These are phyloP conservation scores for Pammene fasciana DNA, from an alignment of 2,888 invertebrate genomes.

Conservation along the genomic window DNA sequence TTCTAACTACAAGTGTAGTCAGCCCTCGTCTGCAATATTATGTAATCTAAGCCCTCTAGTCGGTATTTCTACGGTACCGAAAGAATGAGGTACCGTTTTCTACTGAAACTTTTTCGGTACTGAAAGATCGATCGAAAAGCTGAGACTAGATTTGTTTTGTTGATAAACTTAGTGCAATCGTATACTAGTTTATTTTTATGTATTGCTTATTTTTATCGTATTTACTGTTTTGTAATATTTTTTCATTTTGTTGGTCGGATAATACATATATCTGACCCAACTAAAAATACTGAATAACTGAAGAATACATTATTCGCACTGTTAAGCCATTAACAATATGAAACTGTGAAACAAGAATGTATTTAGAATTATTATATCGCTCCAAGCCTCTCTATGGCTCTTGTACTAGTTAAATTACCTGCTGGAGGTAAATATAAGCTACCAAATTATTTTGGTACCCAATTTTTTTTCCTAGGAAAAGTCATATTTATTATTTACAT, in stretches of 20 bases:
- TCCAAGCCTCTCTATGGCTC: background rate
- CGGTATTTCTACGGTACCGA: background rate
- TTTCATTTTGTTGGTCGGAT: background rate
- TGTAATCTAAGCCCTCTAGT: conserved; percentile 22
- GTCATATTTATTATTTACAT: conserved; percentile 60
- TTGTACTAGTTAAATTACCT: background rate
- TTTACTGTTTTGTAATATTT: background rate
- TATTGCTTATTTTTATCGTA: background rate
- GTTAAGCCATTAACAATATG: background rate
- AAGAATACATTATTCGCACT: background rate
- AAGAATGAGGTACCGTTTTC: background rate
- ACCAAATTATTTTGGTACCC: conserved; percentile 62
- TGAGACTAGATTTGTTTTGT: background rate
- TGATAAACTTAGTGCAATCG: conserved; percentile 4
- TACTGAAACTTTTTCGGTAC: background rate
- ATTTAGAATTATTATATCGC: too few species aligned
- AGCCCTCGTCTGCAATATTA: conserved; percentile 3
- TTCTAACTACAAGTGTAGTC: background rate
- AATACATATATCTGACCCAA: background rate
- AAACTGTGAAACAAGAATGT: background rate
- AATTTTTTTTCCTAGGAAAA: conserved; percentile 70
- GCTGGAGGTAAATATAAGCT: conserved; percentile 43
- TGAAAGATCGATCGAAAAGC: background rate
- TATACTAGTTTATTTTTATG: conserved; percentile 1
- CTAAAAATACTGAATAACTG: background rate